Percentiles rank a stretch among this genome's conserved stretches.
These are phyloP conservation scores for Taenioides sp. DNA, from an alignment of 2,797 vertebrate species.

Conservation along the genomic window DNA sequence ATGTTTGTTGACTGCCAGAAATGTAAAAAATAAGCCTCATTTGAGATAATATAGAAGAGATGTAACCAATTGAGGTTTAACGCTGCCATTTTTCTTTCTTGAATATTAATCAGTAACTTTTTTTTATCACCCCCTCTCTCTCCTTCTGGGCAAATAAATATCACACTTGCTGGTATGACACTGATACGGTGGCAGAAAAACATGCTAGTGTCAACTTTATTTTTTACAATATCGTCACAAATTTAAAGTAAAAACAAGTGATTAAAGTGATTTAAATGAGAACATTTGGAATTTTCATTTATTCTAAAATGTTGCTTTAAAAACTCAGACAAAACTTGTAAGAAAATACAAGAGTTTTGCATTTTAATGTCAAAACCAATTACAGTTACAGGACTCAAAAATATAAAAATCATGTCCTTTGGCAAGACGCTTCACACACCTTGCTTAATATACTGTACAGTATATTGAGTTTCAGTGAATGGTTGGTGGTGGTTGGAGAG, in stretches of 20 bases:
- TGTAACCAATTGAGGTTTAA: constrained; percentile 20
- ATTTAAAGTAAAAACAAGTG: not conserved
- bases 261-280: not conserved
- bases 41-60: constrained; percentile 29
- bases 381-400: too few species aligned
- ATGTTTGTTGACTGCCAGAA: constrained; percentile 64
- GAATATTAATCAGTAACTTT: not conserved
- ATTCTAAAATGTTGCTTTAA: constrained; percentile 12
- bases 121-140: not conserved
- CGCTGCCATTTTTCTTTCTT: constrained; percentile 7
- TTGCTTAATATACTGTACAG: too few species aligned
- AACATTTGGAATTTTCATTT: not conserved
- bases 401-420: too few species aligned
- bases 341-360: too few species aligned
- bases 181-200: not conserved
- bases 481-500: too few species aligned
- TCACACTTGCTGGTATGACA: constrained; percentile 7
- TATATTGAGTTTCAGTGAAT: too few species aligned
- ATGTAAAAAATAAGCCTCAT: constrained; percentile 46
- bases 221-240: not conserved
- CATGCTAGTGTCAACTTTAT: not conserved
- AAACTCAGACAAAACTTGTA: too few species aligned
- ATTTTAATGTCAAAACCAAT: too few species aligned
- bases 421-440: too few species aligned
- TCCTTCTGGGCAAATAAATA: not conserved